Evolutionary conservation across 2,113 vertebrate genomes (phyloP).

Genomic region (Anarrhichthys ocellatus): DNA sequence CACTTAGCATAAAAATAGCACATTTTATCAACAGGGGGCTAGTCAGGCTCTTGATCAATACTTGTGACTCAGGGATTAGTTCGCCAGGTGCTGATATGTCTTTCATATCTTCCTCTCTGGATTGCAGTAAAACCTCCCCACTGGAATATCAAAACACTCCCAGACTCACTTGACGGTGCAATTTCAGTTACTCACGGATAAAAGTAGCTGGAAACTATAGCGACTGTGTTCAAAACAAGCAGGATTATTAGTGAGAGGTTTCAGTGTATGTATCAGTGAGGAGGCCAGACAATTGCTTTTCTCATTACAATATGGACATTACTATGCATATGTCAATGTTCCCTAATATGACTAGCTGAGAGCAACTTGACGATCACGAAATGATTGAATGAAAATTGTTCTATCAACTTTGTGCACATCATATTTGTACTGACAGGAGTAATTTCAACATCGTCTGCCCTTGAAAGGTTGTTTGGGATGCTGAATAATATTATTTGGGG

Average conservation of each 20-base stretch:
- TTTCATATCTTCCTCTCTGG: not conserved
- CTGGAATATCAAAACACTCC: not conserved
- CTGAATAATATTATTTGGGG: not conserved
- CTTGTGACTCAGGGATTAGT: not conserved
- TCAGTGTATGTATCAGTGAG: not conserved
- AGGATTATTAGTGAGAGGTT: not conserved
- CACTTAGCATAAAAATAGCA: not conserved
- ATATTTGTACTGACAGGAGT: not conserved
- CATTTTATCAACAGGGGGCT: not conserved
- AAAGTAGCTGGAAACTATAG: not conserved
- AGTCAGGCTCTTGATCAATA: slow-evolving; percentile 12
- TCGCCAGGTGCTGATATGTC: slow-evolving; percentile 4
- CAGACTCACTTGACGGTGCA: not conserved
- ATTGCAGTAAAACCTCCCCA: slow-evolving; percentile 1
- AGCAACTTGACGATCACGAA: not conserved
- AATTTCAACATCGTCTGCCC: not conserved
- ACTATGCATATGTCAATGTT: not conserved
- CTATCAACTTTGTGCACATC: not conserved
- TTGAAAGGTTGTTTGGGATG: not conserved
- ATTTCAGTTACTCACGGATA: not conserved
- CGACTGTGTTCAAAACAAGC: not conserved
- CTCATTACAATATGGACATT: not conserved
- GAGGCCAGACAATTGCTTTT: not conserved
- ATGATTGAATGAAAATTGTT: not conserved
- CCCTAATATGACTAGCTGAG: not conserved